Conservation (phyloP, 2,888 invertebrate species). For the Melolontha melolontha region DNA sequence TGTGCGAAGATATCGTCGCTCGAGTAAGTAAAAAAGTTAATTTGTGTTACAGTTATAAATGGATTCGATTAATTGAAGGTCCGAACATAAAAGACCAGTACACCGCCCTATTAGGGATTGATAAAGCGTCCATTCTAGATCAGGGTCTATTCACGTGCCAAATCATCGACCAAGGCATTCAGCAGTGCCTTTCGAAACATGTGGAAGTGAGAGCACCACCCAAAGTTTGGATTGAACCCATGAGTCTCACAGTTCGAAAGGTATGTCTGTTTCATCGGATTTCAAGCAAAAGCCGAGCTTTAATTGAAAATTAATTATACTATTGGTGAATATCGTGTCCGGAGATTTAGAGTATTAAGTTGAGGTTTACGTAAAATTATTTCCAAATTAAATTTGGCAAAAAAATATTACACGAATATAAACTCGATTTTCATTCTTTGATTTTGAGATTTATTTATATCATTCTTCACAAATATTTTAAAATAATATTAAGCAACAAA, state of each 20-base stretch:
- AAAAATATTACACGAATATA: too few species aligned
- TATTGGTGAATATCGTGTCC: neutral
- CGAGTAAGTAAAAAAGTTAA: conserved; percentile 14
- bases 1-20: too few species aligned
- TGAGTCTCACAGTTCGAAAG: conserved; percentile 78
- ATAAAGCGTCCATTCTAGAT: conserved; percentile 76
- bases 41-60: conserved; percentile 71
- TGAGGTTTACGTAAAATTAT: too few species aligned
- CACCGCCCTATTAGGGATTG: conserved; percentile 79
- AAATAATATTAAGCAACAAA: too few species aligned
- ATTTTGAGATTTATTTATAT: too few species aligned
- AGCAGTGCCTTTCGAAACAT: conserved; percentile 75
- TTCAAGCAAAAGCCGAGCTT: conserved; percentile 14
- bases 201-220: conserved; percentile 75
- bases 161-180: conserved; percentile 73
- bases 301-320: conserved; percentile 21
- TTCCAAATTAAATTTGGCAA: too few species aligned
- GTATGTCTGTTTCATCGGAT: conserved; percentile 61
- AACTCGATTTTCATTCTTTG: too few species aligned
- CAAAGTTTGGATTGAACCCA: conserved; percentile 75
- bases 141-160: conserved; percentile 85
- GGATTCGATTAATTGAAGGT: conserved; percentile 70
- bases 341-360: too few species aligned
- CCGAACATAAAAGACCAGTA: conserved; percentile 69
- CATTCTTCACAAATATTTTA: too few species aligned